Evolutionary conservation across 1,140 invertebrate genomes (phyloP), one percentile per base, ranked within the genome.

Genomic region (Camponotus floridanus): DNA sequence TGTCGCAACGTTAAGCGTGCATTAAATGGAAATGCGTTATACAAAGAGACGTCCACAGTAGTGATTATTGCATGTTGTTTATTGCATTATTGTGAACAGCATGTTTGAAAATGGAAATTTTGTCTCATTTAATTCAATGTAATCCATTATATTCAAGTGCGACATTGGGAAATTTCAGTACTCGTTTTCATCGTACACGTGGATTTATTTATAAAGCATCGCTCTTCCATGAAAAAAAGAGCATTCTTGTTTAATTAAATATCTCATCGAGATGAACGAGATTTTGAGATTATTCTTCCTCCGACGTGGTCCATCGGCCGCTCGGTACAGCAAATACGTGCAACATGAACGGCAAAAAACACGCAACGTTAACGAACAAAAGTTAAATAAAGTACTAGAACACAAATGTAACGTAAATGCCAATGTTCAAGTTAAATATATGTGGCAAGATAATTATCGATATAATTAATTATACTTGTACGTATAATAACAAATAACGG

Each of bases 331-430:
- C 86, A 91, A 73, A 79, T 87, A 93, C 94, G 91, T 95, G 94
- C 94, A 94, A 94, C 91, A 94, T 91, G 81, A 92, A 80, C 8
- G 84, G 89, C 87, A 91, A 92, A 88, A 91, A 88, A 92, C 88
- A 93, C 89, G 91, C 64, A 90, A 92, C 80, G 86, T 91, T 86
- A 90, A 87, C 67, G 86, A 87, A 89, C 26, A 73, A 86, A 91
- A 55, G 61, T 70, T 59, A 73, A 65, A 87, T 61, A 71, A 73
- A 71, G 65, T 55, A 73, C 48, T 84, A 84, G 67, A 83, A 86
- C 57, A 86, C 57, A 81, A 81, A 70, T 18, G 81, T 76, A 90
- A 85, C 86, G 67, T 71, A 65, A 76, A 59, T 88, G 79, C 79
- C 79, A 83, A 83, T 83, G 79, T 83, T 73, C 45, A 88, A 86